phyloP scores from a whole-genome alignment of 2,797 vertebrate genomes.

The Ptychadena robeensis region DNA sequence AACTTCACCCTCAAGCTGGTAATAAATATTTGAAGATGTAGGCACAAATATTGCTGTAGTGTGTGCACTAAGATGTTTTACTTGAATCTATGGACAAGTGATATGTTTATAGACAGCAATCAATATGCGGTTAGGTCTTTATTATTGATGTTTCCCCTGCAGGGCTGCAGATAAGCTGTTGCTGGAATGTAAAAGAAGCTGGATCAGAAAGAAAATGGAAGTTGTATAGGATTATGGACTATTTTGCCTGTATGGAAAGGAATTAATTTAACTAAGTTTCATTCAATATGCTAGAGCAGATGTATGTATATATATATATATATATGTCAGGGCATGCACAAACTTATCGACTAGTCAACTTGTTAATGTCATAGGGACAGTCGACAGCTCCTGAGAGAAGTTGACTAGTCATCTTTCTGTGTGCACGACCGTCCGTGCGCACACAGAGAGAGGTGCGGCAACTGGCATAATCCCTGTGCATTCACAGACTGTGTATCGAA shows the following conservation, averaged over 20 bases:
- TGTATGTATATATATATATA: too few relatives aligned
- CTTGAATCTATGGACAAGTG: constrained; percentile 14
- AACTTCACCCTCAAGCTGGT: constrained; percentile 27
- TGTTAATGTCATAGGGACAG: too few relatives aligned
- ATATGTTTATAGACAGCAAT: constrained; percentile 19
- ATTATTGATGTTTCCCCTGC: constrained; percentile 31
- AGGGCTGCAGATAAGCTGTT: constrained; percentile 1
- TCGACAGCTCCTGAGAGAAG: too few relatives aligned
- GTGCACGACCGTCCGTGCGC: too few relatives aligned
- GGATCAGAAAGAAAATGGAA: not conserved
- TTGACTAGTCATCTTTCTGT: too few relatives aligned
- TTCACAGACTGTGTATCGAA: too few relatives aligned
- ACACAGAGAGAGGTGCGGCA: too few relatives aligned
- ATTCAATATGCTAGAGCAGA: too few relatives aligned
- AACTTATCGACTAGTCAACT: too few relatives aligned
- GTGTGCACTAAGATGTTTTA: not conserved
- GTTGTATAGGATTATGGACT: not conserved
- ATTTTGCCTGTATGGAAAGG: not conserved
- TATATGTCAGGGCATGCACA: too few relatives aligned
- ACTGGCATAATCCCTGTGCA: too few relatives aligned
- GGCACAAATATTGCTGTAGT: not conserved
- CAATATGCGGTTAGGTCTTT: constrained; percentile 36
- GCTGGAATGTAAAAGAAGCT: not conserved
- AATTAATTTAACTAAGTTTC: too few relatives aligned
- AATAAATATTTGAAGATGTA: constrained; percentile 43